Evolutionary conservation across 2,113 vertebrate genomes (phyloP).

Genomic region (Protobothrops flavoviridis): DNA sequence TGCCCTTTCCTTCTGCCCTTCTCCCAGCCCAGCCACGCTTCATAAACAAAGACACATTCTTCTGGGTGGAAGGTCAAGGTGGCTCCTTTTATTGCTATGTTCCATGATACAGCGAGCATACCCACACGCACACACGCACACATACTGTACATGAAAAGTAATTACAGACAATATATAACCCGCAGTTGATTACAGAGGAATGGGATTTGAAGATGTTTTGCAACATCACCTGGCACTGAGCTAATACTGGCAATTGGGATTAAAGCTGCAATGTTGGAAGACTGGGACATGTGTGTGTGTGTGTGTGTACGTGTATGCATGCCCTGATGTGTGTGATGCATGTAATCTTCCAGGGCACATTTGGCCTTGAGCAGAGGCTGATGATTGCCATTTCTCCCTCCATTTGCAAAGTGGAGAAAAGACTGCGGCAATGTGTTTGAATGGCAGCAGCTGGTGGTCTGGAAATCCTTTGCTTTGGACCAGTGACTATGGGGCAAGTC

Average conservation of each 20-base stretch:
- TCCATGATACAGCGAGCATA: slow-evolving; percentile 23
- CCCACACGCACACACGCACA: not conserved
- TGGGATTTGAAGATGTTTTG: not conserved
- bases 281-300: not conserved
- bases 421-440: not conserved
- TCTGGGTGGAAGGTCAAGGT: slow-evolving; percentile 10
- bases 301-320: too few relatives aligned
- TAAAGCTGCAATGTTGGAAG: slow-evolving; percentile 34
- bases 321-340: not conserved
- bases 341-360: not conserved
- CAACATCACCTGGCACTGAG: not conserved
- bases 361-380: not conserved
- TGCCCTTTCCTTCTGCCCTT: not conserved
- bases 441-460: not conserved
- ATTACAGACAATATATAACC: slow-evolving; percentile 15
- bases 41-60: slow-evolving; percentile 4
- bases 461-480: not conserved
- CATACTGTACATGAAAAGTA: not conserved
- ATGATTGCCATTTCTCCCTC: not conserved
- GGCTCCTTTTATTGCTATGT: slow-evolving; percentile 36
- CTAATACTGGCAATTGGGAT: slow-evolving; percentile 7
- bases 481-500: not conserved
- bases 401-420: not conserved
- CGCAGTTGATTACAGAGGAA: not conserved
- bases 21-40: not conserved